phyloP scores from a whole-genome alignment of 2,113 vertebrate species.

The Alexandromys fortis region DNA sequence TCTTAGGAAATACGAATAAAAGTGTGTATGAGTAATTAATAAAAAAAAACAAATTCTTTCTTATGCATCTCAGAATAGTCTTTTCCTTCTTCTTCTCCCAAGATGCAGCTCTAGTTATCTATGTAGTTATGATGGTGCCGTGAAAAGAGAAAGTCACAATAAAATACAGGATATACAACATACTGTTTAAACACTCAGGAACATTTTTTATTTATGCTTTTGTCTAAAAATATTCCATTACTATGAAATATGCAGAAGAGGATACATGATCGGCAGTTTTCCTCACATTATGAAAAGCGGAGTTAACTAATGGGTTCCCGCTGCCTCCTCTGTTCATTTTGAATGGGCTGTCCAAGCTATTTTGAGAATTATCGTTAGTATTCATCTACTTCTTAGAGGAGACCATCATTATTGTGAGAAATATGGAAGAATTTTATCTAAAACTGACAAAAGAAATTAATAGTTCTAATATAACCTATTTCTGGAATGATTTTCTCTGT shows the following conservation, averaged over 20 bases:
- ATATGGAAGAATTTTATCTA: constrained; percentile 15
- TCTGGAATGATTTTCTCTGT: not conserved
- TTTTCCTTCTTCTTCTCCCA: not conserved
- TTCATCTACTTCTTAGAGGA: constrained; percentile 6
- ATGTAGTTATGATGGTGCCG: not conserved
- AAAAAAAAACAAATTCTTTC: not conserved
- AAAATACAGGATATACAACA: constrained; percentile 27
- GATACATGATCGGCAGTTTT: constrained; percentile 7
- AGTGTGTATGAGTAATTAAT: not conserved
- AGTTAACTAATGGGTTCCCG: not conserved
- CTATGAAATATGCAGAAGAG: constrained; percentile 63
- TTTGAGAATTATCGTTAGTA: not conserved
- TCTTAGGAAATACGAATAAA: not conserved
- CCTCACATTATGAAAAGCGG: not conserved
- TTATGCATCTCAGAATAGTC: not conserved
- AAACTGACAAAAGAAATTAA: constrained; percentile 49
- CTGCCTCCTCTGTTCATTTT: not conserved
- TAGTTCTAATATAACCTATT: not conserved
- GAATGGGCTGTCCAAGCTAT: not conserved
- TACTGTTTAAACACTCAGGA: constrained; percentile 51
- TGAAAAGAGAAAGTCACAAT: constrained; percentile 15
- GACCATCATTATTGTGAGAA: not conserved
- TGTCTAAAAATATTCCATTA: constrained; percentile 69
- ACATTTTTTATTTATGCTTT: constrained; percentile 68
- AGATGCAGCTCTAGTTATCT: not conserved